phyloP scores from a whole-genome alignment of 2,797 vertebrate species.

The Myotis pilosus region DNA sequence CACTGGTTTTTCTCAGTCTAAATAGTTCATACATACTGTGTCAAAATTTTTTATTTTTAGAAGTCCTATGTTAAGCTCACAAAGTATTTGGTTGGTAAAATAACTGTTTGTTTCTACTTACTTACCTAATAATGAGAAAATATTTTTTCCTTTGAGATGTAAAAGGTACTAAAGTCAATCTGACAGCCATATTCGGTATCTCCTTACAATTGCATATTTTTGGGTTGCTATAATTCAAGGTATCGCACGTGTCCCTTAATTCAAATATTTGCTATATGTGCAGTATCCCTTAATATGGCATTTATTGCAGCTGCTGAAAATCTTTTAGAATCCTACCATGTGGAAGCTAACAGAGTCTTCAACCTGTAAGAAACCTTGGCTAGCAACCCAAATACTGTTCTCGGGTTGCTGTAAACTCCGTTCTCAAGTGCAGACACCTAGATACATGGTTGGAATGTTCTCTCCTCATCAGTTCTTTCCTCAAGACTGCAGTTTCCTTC shows the following conservation, averaged over 20 bases:
- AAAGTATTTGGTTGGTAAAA: not conserved
- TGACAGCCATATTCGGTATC: not conserved
- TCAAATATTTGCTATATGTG: slow-evolving; percentile 41
- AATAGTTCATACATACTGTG: not conserved
- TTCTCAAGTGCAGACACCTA: slow-evolving; percentile 21
- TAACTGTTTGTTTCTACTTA: not conserved
- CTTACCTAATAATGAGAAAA: slow-evolving; percentile 22
- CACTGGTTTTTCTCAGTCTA: not conserved
- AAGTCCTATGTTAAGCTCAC: not conserved
- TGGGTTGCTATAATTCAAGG: not conserved
- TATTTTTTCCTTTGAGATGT: not conserved
- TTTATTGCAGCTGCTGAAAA: slow-evolving; percentile 38
- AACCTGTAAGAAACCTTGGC: not conserved
- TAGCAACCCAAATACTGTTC: not conserved
- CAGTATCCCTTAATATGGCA: not conserved
- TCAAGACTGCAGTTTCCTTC: slow-evolving; percentile 2
- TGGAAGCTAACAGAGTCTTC: slow-evolving; percentile 40
- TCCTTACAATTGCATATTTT: not conserved
- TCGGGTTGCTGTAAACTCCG: slow-evolving; percentile 24
- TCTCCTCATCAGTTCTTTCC: not conserved
- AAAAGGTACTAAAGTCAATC: slow-evolving; percentile 17
- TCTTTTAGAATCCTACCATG: not conserved
- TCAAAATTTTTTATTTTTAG: slow-evolving; percentile 37
- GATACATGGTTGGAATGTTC: slow-evolving; percentile 4
- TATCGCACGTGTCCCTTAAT: slow-evolving; percentile 37